Percentiles rank a stretch among this genome's conserved stretches.
phyloP scores from a whole-genome alignment of 2,113 vertebrate species.

The Alligator sinensis region DNA sequence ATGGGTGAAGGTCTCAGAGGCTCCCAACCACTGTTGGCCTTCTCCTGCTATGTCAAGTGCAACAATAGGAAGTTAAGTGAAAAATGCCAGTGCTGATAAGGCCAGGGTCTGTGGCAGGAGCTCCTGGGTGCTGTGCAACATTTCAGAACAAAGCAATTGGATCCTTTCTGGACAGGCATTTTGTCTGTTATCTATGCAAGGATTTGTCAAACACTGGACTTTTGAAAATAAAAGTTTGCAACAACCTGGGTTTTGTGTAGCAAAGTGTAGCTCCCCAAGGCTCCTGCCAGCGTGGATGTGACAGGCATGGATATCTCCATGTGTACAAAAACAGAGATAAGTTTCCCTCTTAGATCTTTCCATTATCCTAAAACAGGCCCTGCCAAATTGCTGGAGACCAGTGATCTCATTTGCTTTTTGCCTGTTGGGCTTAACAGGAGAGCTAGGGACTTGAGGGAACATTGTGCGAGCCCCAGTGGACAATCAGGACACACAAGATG shows the following conservation, averaged over 20 bases:
- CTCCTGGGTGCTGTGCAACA: background rate
- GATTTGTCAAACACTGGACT: background rate
- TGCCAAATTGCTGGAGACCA: background rate
- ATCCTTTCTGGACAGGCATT: background rate
- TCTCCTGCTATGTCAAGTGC: background rate
- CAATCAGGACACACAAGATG: background rate
- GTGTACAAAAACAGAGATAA: background rate
- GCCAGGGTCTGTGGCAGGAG: background rate
- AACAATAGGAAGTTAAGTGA: background rate
- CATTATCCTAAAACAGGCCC: background rate
- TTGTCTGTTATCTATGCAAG: background rate
- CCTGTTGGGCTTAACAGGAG: background rate
- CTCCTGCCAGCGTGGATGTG: background rate
- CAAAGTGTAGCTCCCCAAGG: background rate
- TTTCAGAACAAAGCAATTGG: background rate
- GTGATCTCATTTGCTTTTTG: background rate
- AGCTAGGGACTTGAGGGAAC: background rate
- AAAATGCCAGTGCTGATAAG: background rate
- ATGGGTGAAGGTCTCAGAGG: background rate
- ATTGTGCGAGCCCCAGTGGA: background rate
- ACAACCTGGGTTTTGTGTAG: background rate
- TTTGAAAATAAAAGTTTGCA: background rate
- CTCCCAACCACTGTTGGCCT: too few relatives aligned
- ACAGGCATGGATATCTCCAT: background rate
- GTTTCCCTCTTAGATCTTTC: background rate